Percentiles rank a stretch among this genome's conserved stretches.
These are phyloP conservation scores for Chionoecetes opilio DNA, from an alignment of 1,140 invertebrate species.

Conservation along the genomic window DNA sequence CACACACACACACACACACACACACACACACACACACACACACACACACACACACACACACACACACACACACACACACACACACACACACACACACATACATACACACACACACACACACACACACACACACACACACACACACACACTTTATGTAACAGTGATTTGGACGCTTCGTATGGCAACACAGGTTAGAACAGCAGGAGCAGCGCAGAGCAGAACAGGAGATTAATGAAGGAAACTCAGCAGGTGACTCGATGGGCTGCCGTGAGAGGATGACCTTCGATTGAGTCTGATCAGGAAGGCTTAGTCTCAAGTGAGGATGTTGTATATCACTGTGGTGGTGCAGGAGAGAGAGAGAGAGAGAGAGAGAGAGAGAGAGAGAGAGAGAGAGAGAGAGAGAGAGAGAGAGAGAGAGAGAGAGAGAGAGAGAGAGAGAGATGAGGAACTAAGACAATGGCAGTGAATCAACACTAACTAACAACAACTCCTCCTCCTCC, in stretches of 20 bases:
- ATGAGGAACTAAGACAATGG: background rate
- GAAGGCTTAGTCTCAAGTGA: slow-evolving; percentile 7
- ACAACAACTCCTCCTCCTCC: too few relatives aligned
- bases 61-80: too few relatives aligned
- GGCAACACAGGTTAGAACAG: too few relatives aligned
- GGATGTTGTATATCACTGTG: slow-evolving; percentile 40
- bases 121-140: too few relatives aligned
- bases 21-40: too few relatives aligned
- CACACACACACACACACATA: too few relatives aligned
- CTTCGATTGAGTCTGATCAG: slow-evolving; percentile 16
- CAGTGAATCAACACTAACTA: background rate
- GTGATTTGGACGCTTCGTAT: too few relatives aligned
- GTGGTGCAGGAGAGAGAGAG: slow-evolving; percentile 5
- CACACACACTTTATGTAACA: too few relatives aligned
- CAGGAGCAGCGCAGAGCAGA: background rate
- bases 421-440: background rate
- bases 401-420: slow-evolving; percentile 14
- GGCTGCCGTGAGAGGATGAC: background rate
- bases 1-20: too few relatives aligned
- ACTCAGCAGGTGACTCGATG: background rate
- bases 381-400: slow-evolving; percentile 46
- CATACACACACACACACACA: too few relatives aligned
- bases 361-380: slow-evolving; percentile 46
- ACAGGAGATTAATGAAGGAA: background rate
- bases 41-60: too few relatives aligned